Percentiles rank a stretch among this genome's conserved stretches.
phyloP scores from a whole-genome alignment of 2,113 vertebrate genomes.

The Channa argus region DNA sequence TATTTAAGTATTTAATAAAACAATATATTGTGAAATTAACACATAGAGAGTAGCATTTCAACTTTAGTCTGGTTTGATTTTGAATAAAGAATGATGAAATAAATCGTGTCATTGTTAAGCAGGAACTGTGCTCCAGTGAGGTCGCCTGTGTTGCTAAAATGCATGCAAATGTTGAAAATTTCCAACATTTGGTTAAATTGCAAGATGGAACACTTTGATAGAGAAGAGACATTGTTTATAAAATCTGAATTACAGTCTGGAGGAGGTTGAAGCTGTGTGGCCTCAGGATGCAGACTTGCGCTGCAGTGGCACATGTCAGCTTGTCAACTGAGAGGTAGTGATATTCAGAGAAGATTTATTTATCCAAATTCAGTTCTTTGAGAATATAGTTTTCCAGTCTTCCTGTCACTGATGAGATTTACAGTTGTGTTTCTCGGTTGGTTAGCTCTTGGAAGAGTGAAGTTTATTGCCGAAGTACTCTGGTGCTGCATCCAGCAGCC shows the following conservation, averaged over 20 bases:
- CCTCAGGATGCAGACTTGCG: constrained; percentile 42
- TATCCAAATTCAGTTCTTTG: not conserved
- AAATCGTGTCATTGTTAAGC: not conserved
- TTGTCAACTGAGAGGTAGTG: constrained; percentile 65
- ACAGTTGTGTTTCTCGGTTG: not conserved
- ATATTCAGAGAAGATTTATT: constrained; percentile 29
- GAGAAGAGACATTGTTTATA: constrained; percentile 11
- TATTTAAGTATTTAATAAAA: not conserved
- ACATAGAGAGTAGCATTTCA: not conserved
- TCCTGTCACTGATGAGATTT: not conserved
- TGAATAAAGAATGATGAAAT: not conserved
- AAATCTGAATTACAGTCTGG: constrained; percentile 21
- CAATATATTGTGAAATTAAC: not conserved
- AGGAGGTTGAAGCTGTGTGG: constrained; percentile 46
- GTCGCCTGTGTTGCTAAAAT: constrained; percentile 15
- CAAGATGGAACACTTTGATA: not conserved
- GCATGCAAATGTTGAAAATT: constrained; percentile 37
- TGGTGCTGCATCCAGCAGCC: constrained; percentile 91
- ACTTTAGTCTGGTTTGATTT: not conserved
- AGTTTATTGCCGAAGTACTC: constrained; percentile 91
- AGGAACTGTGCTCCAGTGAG: constrained; percentile 19
- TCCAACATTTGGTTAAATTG: constrained; percentile 8
- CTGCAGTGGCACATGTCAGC: constrained; percentile 45
- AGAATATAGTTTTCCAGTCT: constrained; percentile 6
- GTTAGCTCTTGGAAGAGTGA: constrained; percentile 78